A percentile compares a stretch with the other conserved stretches of the same genome.
phyloP scores from a whole-genome alignment of 2,113 vertebrate species.

The Asarcornis scutulata region DNA sequence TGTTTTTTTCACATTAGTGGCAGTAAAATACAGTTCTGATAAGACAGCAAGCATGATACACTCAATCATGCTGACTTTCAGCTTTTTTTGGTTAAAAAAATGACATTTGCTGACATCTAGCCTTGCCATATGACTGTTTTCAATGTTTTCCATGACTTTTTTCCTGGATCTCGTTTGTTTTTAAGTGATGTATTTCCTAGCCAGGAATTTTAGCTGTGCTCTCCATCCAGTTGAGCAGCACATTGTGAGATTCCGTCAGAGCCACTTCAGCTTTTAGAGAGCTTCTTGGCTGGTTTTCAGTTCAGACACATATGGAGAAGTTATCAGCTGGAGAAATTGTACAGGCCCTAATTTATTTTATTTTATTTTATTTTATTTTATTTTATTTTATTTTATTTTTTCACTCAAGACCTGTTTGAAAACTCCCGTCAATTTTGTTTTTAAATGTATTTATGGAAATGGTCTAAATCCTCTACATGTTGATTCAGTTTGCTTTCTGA shows the following conservation, averaged over 20 bases:
- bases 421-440: constrained; percentile 28
- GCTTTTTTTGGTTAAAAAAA: not conserved
- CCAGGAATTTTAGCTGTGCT: constrained; percentile 68
- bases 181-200: constrained; percentile 69
- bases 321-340: constrained; percentile 54
- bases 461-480: not conserved
- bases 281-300: constrained; percentile 24
- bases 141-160: constrained; percentile 72
- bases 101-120: constrained; percentile 38
- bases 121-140: constrained; percentile 53
- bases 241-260: constrained; percentile 48
- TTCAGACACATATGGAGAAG: constrained; percentile 66
- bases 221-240: not conserved
- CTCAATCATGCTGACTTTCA: constrained; percentile 23
- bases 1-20: not conserved
- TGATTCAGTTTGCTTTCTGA: constrained; percentile 24
- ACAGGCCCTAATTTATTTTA: not conserved
- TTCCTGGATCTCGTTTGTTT: constrained; percentile 70
- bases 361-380: not conserved
- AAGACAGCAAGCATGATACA: constrained; percentile 4
- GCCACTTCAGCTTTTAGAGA: constrained; percentile 1
- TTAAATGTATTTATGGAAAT: constrained; percentile 29
- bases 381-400: not conserved
- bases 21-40: constrained; percentile 29
- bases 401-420: constrained; percentile 26